phyloP scores from a whole-genome alignment of 2,113 vertebrate genomes.

The Psilopsiagon aurifrons region DNA sequence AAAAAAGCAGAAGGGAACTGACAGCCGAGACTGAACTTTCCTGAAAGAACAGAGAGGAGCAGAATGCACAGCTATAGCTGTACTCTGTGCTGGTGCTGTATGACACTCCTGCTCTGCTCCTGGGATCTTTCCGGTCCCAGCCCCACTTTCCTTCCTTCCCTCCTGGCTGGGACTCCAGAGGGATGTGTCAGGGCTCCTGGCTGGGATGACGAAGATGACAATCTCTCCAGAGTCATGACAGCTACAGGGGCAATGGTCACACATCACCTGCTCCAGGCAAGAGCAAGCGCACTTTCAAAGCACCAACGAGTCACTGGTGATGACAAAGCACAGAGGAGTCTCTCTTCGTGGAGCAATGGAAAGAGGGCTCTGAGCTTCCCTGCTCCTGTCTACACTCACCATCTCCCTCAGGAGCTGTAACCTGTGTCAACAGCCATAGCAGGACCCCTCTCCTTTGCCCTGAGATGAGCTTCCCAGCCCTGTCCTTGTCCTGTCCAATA shows the following conservation, averaged over 20 bases:
- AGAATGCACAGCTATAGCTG: not conserved
- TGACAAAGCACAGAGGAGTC: fast-evolving
- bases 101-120: fast-evolving
- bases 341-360: not conserved
- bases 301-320: not conserved
- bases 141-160: not conserved
- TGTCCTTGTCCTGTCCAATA: fast-evolving
- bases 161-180: not conserved
- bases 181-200: not conserved
- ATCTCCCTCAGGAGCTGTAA: not conserved
- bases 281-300: not conserved
- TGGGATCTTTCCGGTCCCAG: not conserved
- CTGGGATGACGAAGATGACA: fast-evolving
- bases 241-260: not conserved
- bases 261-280: not conserved
- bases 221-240: not conserved
- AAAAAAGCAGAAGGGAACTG: conserved; percentile 1
- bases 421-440: not conserved
- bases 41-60: not conserved
- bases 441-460: not conserved
- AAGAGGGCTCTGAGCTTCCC: not conserved
- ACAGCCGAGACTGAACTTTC: conserved; percentile 9
- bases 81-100: fast-evolving
- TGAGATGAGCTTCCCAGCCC: not conserved
- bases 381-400: fast-evolving